Conservation (phyloP, 2,797 vertebrate genomes). For the Hemitrygon akajei region DNA sequence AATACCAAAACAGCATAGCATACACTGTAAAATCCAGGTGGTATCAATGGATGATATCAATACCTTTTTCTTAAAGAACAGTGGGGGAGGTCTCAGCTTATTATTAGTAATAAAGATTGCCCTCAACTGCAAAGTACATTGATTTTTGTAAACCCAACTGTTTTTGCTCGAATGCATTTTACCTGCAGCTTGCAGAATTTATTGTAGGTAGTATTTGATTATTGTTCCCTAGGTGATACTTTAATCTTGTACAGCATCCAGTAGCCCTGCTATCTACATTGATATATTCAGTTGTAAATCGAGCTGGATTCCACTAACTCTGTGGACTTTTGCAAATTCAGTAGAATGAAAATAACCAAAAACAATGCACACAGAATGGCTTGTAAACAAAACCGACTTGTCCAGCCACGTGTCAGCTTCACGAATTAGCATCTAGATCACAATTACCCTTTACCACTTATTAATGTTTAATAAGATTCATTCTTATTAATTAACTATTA, state of each 20-base stretch:
- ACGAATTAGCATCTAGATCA: neutral
- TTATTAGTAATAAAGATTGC: constrained; percentile 6
- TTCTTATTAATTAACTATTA: too few species aligned
- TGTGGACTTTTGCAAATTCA: neutral
- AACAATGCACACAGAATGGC: too few species aligned
- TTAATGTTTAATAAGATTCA: too few species aligned
- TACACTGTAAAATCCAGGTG: neutral
- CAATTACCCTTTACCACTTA: neutral
- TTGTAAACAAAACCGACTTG: too few species aligned
- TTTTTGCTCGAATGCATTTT: neutral
- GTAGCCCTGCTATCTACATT: neutral
- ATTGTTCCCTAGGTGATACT: neutral
- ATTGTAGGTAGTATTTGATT: constrained; percentile 20
- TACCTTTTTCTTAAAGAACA: neutral
- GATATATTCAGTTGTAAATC: neutral
- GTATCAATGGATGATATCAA: neutral
- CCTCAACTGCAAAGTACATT: neutral
- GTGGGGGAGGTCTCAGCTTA: neutral
- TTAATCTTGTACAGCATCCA: neutral
- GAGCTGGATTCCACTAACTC: neutral
- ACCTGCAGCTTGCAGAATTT: neutral
- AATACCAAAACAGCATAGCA: neutral
- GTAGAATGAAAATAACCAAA: neutral
- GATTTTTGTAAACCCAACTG: neutral
- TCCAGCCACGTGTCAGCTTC: neutral